A percentile compares a stretch with the other conserved stretches of the same genome.
These are phyloP conservation scores for Parazoanthus atlanticus DNA, from an alignment of 92 coral and sea anemone genomes.

Conservation along the genomic window DNA sequence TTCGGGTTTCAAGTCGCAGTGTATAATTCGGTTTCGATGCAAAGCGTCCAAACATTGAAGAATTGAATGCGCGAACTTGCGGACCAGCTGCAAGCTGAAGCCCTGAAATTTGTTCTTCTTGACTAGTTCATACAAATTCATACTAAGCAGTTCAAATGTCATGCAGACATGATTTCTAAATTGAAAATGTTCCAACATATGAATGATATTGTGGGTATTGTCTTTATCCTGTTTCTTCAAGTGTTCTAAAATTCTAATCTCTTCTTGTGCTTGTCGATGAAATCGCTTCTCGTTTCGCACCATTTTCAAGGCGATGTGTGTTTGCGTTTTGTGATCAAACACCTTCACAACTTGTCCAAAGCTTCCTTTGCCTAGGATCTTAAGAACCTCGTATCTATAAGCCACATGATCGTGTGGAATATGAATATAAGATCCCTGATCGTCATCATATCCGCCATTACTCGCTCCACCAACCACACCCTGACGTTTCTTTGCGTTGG, in stretches of 20 bases:
- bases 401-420: conserved; percentile 99
- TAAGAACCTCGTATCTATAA: conserved; percentile 95
- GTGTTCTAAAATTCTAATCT: conserved; percentile 95
- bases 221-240: conserved; percentile 96
- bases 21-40: conserved; percentile 91
- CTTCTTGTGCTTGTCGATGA: conserved; percentile 98
- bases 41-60: conserved; percentile 95
- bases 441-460: conserved; percentile 98
- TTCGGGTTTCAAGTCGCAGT: conserved; percentile 97
- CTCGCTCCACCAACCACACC: conserved; percentile 99
- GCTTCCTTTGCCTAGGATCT: conserved; percentile 98
- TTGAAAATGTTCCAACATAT: conserved; percentile 92
- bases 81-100: conserved; percentile 90
- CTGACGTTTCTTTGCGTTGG: conserved; percentile 97
- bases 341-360: conserved; percentile 99
- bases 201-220: conserved; percentile 89
- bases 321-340: conserved; percentile 95
- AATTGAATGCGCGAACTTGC: conserved; percentile 98
- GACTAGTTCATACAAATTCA: conserved; percentile 93
- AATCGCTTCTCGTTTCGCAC: conserved; percentile 99
- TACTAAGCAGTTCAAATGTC: conserved; percentile 96
- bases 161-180: conserved; percentile 98
- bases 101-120: conserved; percentile 99
- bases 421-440: conserved; percentile 97
- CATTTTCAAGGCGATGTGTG: conserved; percentile 95